Conservation (phyloP, 2,888 invertebrate species). For the Seira musarum region DNA sequence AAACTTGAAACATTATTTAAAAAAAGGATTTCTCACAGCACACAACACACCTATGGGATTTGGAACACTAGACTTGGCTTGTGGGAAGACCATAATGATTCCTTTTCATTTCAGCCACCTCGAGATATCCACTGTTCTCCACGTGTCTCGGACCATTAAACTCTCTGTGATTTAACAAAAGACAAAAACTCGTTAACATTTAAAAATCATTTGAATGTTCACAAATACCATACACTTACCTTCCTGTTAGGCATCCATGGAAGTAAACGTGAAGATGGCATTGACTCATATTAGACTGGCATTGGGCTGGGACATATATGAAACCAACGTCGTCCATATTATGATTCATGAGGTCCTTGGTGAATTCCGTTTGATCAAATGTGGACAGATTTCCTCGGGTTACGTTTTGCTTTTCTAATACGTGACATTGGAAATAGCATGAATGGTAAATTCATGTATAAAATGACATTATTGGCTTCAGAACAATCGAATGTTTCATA, state of each 20-base stretch:
- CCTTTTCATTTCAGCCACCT: conserved; percentile 61
- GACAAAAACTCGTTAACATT: neutral
- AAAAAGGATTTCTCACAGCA: no score
- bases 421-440: no score
- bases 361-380: conserved; percentile 48
- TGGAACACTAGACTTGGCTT: conserved; percentile 36
- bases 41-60: no score
- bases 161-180: neutral
- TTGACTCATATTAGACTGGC: no score
- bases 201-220: no score
- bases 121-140: conserved; percentile 59
- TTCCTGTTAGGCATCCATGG: conserved; percentile 51
- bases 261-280: conserved; percentile 57
- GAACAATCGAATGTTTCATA: neutral
- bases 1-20: no score
- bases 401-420: neutral
- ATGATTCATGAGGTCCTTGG: conserved; percentile 1
- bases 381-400: conserved; percentile 21
- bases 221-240: no score
- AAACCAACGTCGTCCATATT: conserved; percentile 45
- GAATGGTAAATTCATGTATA: no score
- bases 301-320: conserved; percentile 36
- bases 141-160: conserved; percentile 45
- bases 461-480: no score
- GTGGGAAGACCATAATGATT: conserved; percentile 62